Percentiles rank a stretch among this genome's conserved stretches.
phyloP scores from a whole-genome alignment of 2,888 invertebrate species.

The Caenorhabditis wallacei region DNA sequence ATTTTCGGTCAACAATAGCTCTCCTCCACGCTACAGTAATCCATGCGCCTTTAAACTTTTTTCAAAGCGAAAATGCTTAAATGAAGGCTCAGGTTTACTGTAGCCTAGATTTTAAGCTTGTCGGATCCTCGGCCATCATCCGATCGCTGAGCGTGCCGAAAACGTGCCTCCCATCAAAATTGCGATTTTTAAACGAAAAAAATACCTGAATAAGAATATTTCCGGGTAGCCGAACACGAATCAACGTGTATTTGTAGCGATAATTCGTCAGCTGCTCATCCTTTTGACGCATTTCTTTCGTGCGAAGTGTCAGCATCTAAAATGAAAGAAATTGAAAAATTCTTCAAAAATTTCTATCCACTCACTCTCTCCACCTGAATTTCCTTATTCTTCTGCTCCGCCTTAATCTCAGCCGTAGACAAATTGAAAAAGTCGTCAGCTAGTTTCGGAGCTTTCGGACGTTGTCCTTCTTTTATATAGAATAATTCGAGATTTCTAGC shows the following conservation, averaged over 20 bases:
- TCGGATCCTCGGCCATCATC: too few relatives aligned
- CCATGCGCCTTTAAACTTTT: too few relatives aligned
- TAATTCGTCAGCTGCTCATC: conserved; percentile 90
- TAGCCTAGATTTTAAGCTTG: too few relatives aligned
- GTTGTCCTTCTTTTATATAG: conserved; percentile 69
- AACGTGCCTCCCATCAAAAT: too few relatives aligned
- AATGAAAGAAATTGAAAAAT: neutral
- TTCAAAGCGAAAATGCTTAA: too few relatives aligned
- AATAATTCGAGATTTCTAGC: conserved; percentile 89
- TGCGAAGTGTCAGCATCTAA: conserved; percentile 89
- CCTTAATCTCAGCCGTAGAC: conserved; percentile 88
- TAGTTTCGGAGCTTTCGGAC: conserved; percentile 86
- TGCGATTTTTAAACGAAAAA: neutral
- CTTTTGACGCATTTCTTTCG: conserved; percentile 95
- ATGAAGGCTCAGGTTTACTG: too few relatives aligned
- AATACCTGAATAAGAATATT: conserved; percentile 75
- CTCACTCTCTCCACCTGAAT: conserved; percentile 72
- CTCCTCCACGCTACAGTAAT: too few relatives aligned
- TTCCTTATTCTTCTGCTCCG: conserved; percentile 71
- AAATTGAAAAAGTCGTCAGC: conserved; percentile 92
- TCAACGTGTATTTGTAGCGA: conserved; percentile 91
- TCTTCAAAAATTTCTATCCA: neutral
- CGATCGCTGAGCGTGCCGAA: too few relatives aligned
- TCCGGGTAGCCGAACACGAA: conserved; percentile 92
- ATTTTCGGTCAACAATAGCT: too few relatives aligned